Conservation (phyloP, 2,888 invertebrate genomes). For the Metopia argyrocephala region DNA sequence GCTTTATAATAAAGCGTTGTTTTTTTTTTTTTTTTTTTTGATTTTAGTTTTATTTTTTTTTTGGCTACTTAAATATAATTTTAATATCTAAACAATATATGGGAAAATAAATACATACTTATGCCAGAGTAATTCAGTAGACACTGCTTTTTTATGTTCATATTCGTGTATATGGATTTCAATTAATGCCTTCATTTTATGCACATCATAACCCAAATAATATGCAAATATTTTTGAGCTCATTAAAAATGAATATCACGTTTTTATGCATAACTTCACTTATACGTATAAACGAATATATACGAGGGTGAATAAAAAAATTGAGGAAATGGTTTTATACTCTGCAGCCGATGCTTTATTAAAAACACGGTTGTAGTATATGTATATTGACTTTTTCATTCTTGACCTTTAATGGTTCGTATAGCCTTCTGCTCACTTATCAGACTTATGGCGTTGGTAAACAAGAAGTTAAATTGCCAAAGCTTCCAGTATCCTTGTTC, state of each 20-base stretch:
- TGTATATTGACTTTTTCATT: no score
- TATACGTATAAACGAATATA: no score
- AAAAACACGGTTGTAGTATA: no score
- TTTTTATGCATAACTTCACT: slow-evolving; percentile 41
- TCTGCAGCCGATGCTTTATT: no score
- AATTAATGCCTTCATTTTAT: slow-evolving; percentile 50
- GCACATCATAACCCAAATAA: slow-evolving; percentile 59
- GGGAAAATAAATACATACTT: background rate
- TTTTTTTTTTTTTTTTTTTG: background rate
- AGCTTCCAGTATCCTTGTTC: no score
- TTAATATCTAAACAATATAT: background rate
- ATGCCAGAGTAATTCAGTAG: background rate
- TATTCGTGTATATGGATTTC: background rate
- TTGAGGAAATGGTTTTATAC: no score
- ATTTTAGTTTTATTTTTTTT: background rate
- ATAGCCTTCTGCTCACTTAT: no score
- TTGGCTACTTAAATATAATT: background rate
- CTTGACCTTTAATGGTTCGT: no score
- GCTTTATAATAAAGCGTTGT: background rate
- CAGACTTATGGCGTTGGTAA: no score
- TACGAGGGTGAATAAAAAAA: no score
- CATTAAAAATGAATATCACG: slow-evolving; percentile 66
- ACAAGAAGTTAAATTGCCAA: no score
- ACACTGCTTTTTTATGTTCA: no score
- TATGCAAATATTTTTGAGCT: slow-evolving; percentile 58